These are phyloP conservation scores for Drosophila siamana DNA, from an alignment of 2,888 invertebrate species.

Conservation along the genomic window DNA sequence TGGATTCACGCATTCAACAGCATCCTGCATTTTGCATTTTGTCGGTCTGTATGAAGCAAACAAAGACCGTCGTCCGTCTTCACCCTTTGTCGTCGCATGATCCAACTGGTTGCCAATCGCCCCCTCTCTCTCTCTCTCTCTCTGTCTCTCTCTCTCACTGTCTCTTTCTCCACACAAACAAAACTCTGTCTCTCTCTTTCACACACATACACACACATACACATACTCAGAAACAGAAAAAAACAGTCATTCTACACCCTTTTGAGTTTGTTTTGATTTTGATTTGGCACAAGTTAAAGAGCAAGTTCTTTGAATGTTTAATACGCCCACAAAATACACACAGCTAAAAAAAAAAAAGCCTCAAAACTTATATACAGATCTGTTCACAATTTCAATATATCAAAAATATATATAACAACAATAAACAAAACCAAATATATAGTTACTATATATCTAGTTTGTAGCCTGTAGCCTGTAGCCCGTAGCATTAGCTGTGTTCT, in stretches of 20 bases:
- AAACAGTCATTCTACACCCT: neutral
- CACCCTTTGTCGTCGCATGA: conserved; percentile 32
- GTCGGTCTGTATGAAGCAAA: conserved; percentile 28
- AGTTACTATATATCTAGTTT: conserved; percentile 28
- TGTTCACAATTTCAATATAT: conserved; percentile 33
- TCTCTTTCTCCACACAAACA: neutral
- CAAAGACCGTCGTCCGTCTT: conserved; percentile 3
- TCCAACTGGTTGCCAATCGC: conserved; percentile 43
- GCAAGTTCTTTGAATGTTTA: conserved; percentile 51
- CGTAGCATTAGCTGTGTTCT: conserved; percentile 30
- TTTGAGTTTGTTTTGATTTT: conserved; percentile 35
- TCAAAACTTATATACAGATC: conserved; percentile 27
- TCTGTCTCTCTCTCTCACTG: neutral
- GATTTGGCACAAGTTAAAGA: conserved; percentile 48
- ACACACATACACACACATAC: neutral
- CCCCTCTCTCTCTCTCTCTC: conserved; percentile 14
- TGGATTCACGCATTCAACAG: conserved; percentile 27
- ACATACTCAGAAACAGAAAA: neutral
- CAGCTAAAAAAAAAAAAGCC: conserved; percentile 25
- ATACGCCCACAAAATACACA: conserved; percentile 34
- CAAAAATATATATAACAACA: neutral
- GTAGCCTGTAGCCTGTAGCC: conserved; percentile 49
- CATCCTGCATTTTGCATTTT: conserved; percentile 25
- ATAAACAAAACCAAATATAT: conserved; percentile 12
- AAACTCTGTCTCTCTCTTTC: no score